phyloP scores from a whole-genome alignment of 2,888 invertebrate genomes.

The Eremobia ochroleuca region DNA sequence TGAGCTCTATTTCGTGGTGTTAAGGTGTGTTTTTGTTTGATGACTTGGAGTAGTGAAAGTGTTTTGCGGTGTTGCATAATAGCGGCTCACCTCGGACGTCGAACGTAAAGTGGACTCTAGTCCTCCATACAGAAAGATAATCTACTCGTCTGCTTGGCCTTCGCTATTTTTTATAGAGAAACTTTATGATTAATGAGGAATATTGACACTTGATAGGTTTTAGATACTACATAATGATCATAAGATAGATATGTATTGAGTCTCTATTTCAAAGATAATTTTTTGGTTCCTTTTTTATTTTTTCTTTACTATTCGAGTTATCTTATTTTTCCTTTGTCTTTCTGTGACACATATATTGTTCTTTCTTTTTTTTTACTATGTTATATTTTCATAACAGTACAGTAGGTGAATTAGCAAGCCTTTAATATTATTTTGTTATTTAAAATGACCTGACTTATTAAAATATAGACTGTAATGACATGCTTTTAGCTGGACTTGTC shows the following conservation, averaged over 20 bases:
- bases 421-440: background rate
- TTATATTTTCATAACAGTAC: background rate
- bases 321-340: too few species aligned
- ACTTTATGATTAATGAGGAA: background rate
- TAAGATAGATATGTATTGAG: background rate
- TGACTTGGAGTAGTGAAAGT: constrained; percentile 84
- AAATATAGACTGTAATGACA: background rate
- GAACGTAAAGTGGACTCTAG: constrained; percentile 71
- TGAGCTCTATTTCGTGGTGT: constrained; percentile 27
- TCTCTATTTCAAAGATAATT: background rate
- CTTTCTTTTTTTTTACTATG: background rate
- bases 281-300: too few species aligned
- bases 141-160: constrained; percentile 48
- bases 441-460: background rate
- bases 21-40: constrained; percentile 74
- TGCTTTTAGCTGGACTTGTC: background rate
- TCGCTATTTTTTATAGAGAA: background rate
- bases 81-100: constrained; percentile 80
- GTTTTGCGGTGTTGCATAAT: constrained; percentile 83
- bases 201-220: background rate
- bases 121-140: constrained; percentile 67
- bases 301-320: too few species aligned
- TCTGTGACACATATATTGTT: too few species aligned
- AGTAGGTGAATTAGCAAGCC: background rate
- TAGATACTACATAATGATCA: background rate